Evolutionary conservation across 2,888 invertebrate species (phyloP), one percentile per base, ranked within the genome.

Genomic region (Argyresthia albistria): DNA sequence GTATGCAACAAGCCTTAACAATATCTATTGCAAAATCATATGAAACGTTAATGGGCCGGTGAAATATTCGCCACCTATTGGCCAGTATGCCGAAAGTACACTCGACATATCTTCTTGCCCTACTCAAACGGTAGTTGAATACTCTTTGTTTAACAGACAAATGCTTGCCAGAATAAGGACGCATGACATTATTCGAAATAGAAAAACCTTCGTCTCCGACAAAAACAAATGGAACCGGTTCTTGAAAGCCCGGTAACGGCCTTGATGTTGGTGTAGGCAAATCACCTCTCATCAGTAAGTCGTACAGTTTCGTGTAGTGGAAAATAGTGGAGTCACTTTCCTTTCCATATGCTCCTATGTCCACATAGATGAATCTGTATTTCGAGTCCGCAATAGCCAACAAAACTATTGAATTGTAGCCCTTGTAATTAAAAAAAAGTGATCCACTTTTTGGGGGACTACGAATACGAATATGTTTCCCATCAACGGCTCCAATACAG

Each of bases 41-140:
- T 14, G 46, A 15, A 15, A 53, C 55, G 53, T 55, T 53, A 16
- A 51, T 37, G 43, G 53, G 51, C 43, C 55, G 46, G 46, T 55
- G 51, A 42, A 55, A 52, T 42, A 56, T 56, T 45, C 52, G 14
- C 52, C 50, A 56, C 49, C 52, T 56, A 45, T 56, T 56, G 11
- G 25, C 35, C 49, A 57, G 59, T 54, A 48, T 55, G 25, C 62
- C 62, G 56, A 63, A 64, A 11, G 60, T 43, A 50, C 62, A 61
- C 54, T 63, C 63, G 25, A 64, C 53, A 51, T 61, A 57, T 12
- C 62, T 57, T 35, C 63, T 50, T 43, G 57, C 63, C 35, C 60
- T 54, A 46, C 60, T 55, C 25, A 64, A 54, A 51, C 64, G 36
- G 53, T 65, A 61, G 50, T 64, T 63, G 43, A 60, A 62, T 14